A percentile compares a stretch with the other conserved stretches of the same genome.
Conservation (phyloP, 2,888 invertebrate genomes). For the Leptinotarsa juncta region DNA sequence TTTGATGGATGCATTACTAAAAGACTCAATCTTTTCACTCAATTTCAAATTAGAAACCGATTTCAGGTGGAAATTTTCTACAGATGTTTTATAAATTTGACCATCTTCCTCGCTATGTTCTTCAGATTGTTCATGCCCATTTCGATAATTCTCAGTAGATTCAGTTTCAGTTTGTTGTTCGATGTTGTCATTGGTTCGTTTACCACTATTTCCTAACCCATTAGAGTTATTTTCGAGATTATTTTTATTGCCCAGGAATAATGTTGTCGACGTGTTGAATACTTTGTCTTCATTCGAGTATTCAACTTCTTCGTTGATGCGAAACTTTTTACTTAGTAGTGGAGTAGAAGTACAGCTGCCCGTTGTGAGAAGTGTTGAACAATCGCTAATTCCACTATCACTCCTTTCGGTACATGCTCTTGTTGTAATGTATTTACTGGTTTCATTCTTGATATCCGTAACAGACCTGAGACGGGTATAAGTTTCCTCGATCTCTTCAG, state of each 20-base stretch:
- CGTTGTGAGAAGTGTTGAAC: constrained; percentile 62
- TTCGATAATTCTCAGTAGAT: constrained; percentile 13
- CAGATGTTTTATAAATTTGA: neutral
- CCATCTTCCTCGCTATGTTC: constrained; percentile 26
- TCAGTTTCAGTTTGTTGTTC: neutral
- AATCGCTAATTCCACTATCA: constrained; percentile 71
- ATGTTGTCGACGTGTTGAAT: constrained; percentile 26
- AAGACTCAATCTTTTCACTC: constrained; percentile 49
- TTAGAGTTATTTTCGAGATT: constrained; percentile 19
- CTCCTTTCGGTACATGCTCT: constrained; percentile 68
- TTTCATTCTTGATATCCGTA: constrained; percentile 17
- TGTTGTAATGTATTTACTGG: constrained; percentile 42
- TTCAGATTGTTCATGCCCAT: constrained; percentile 19
- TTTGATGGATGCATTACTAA: constrained; percentile 50
- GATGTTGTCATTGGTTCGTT: constrained; percentile 24
- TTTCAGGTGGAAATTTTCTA: constrained; percentile 20
- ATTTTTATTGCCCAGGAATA: constrained; percentile 32
- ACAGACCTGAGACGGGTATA: constrained; percentile 11
- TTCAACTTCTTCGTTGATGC: constrained; percentile 60
- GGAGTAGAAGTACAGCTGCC: constrained; percentile 58
- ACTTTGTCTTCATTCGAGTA: constrained; percentile 30
- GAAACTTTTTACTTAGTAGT: constrained; percentile 59
- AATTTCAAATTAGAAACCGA: constrained; percentile 40
- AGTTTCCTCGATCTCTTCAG: constrained; percentile 20
- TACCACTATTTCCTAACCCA: constrained; percentile 14